Evolutionary conservation across 2,888 invertebrate genomes (phyloP), one percentile per base, ranked within the genome.

Genomic region (Ethmia dodecea): DNA sequence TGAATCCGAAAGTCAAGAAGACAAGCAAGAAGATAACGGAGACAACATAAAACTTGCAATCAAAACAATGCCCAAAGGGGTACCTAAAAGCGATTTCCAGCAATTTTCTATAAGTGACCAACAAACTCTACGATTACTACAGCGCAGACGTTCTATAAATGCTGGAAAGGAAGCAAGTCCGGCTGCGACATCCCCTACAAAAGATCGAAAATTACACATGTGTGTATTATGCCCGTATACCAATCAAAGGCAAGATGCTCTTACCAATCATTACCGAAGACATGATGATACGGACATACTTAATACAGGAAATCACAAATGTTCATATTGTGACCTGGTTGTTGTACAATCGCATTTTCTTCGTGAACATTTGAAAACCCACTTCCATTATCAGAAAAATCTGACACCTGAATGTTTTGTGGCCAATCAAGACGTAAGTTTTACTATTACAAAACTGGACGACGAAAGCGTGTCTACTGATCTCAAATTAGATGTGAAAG

Each of bases 161-260:
- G 62, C 70, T 41, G 69, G 60, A 13, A 76, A 73, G 38, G 86
- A 86, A 18, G 49, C 64, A 42, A 59, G 45, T 26, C 40, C 61
- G 1, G 48, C 61, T 1, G 90, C 91, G 28, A 43, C 67, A 42
- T 66, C 73, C 3, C 72, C 77, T 1, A 63, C 63, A 2, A 91
- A 91, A 48, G 89, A 90, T 13, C 89, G 90, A 49, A 90, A 90
- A 58, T 55, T 88, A 40, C 91, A 89, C 56, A 86, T 89, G 65
- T 96, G 95, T 71, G 83, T 91, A 35, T 81, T 92, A 48, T 96
- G 96, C 68, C 96, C 96, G 0, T 96, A 93, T 65, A 90, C 91
- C 24, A 93, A 92, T 59, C 88, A 89, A 33, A 88, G 93, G 8
- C 89, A 90, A 46, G 93, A 93, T 53, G 90, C 92, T 2, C 88